phyloP scores from a whole-genome alignment of 2,888 invertebrate species.

The Pollenia labialis region DNA sequence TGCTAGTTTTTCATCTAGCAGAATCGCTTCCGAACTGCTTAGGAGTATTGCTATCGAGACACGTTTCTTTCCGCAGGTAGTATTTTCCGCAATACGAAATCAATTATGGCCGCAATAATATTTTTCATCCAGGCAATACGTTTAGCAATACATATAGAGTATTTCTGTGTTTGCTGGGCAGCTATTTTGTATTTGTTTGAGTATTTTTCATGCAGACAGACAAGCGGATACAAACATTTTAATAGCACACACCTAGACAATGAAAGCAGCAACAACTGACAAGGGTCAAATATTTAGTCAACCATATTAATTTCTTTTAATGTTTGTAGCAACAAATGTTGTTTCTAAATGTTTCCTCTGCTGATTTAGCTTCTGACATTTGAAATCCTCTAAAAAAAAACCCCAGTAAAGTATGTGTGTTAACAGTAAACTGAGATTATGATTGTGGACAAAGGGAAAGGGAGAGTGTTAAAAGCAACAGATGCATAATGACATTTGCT shows the following conservation, averaged over 20 bases:
- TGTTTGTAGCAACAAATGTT: not conserved
- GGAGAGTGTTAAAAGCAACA: constrained; percentile 26
- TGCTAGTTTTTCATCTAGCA: too few species aligned
- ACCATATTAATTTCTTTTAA: constrained; percentile 15
- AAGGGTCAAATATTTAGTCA: constrained; percentile 59
- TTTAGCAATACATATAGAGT: too few species aligned
- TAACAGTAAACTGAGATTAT: too few species aligned
- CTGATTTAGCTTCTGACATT: not conserved
- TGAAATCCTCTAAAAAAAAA: not conserved
- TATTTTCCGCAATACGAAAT: too few species aligned
- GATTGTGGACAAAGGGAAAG: not conserved
- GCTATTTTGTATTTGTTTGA: not conserved
- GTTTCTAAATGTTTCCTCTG: too few species aligned
- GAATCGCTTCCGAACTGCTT: too few species aligned
- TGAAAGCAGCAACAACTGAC: constrained; percentile 37
- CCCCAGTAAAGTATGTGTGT: too few species aligned
- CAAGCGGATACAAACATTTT: constrained; percentile 30
- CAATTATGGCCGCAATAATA: too few species aligned
- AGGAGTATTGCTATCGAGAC: too few species aligned
- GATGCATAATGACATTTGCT: not conserved
- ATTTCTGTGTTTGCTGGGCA: too few species aligned
- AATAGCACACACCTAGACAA: constrained; percentile 28
- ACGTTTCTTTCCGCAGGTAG: too few species aligned
- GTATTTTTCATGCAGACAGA: not conserved
- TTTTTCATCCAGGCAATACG: too few species aligned